Conservation (phyloP, 1,140 invertebrate species). For the Magallana angulata region DNA sequence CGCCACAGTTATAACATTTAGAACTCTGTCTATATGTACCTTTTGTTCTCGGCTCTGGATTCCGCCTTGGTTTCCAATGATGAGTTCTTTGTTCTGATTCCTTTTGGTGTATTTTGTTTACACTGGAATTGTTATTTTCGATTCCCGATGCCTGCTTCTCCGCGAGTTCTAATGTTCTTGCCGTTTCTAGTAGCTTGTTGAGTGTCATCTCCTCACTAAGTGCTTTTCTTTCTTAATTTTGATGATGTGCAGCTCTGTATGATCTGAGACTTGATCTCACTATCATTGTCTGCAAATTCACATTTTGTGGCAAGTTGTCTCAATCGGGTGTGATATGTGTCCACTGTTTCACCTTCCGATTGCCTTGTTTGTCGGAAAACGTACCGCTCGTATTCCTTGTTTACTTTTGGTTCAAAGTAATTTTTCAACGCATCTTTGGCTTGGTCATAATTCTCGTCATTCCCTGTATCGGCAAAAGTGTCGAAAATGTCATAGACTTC, state of each 20-base stretch:
- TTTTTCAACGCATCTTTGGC: slow-evolving; percentile 31
- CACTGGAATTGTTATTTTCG: neutral
- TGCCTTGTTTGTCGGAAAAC: slow-evolving; percentile 40
- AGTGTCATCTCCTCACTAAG: slow-evolving; percentile 47
- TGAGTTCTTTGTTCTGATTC: neutral
- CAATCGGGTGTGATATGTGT: slow-evolving; percentile 53
- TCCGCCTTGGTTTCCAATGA: neutral
- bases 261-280: slow-evolving; percentile 59
- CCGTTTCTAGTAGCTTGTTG: slow-evolving; percentile 15
- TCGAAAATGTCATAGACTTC: slow-evolving; percentile 49
- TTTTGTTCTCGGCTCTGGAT: neutral
- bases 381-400: slow-evolving; percentile 53
- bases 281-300: slow-evolving; percentile 48
- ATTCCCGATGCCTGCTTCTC: slow-evolving; percentile 6
- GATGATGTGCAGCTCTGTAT: slow-evolving; percentile 58
- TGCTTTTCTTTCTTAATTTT: slow-evolving; percentile 48
- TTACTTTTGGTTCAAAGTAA: slow-evolving; percentile 76
- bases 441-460: slow-evolving; percentile 45
- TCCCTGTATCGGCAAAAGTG: neutral
- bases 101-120: neutral
- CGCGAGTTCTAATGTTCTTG: slow-evolving; percentile 26
- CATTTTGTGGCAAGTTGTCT: slow-evolving; percentile 48
- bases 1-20: slow-evolving; percentile 56
- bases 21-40: neutral
- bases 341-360: slow-evolving; percentile 42